Evolutionary conservation across 2,888 invertebrate species (phyloP), one percentile per base, ranked within the genome.

Genomic region (Leptinotarsa rubiginosa): DNA sequence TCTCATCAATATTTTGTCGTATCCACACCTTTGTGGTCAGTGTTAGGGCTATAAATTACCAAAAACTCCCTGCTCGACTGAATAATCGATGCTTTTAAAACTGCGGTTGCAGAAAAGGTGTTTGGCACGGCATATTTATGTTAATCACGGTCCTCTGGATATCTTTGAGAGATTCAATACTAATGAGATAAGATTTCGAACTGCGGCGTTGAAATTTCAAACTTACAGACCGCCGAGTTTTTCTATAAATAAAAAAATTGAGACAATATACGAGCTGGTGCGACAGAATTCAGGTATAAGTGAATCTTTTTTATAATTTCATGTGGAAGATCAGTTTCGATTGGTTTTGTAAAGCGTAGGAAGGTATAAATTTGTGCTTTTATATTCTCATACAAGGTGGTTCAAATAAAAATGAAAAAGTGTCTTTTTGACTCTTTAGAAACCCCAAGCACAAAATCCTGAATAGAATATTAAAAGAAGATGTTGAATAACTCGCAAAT

Each of bases 81-180:
- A 50, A 76, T 73, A 73, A 78, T 76, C 75, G 72, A 79, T 77
- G 75, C 77, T 41, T 66, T 70, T 67, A 70, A 69, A 77, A 75
- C 72, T 74, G 74, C 70, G 75, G 76, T 80, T 76, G 78, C 80
- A 77, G 80, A 76, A 79, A 80, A 80, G 80, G 80, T 80, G 80
- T 80, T 77, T 75, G 79, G 65, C 52, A 77, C 78, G 66, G 75
- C 78, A 80, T 80, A 80, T 81, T 81, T 81, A 81, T 81, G 80
- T 76, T 78, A 82, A 82, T 81, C 77, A 20, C 74, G 72, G 62
- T 75, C 77, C 79, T 79, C 77, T 79, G 79, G 78, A 78, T 77
- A 77, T 74, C 81, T 81, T 77, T 78, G 78, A 80, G 76, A 82
- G 78, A 81, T 81, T 80, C 81, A 81, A 80, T 80, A 82, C 80